A percentile compares a stretch with the other conserved stretches of the same genome.
Conservation (phyloP, 1,140 invertebrate species). For the Myzus persicae region DNA sequence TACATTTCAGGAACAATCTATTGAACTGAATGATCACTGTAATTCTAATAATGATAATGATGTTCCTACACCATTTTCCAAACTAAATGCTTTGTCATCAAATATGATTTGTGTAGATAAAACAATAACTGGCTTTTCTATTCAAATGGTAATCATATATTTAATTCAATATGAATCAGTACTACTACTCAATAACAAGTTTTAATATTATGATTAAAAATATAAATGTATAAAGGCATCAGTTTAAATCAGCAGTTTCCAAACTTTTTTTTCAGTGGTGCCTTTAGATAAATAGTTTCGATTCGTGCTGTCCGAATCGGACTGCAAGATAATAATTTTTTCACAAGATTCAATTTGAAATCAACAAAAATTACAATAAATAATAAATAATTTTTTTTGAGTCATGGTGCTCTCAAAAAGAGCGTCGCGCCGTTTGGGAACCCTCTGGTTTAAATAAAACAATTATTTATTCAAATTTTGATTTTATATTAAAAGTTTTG, state of each 20-base stretch:
- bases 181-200: not conserved
- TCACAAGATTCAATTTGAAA: too few relatives aligned
- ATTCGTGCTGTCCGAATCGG: too few relatives aligned
- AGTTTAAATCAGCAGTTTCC: too few relatives aligned
- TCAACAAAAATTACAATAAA: too few relatives aligned
- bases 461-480: not conserved
- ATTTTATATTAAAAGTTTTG: not conserved
- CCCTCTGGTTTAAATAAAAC: too few relatives aligned
- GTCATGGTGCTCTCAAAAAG: too few relatives aligned
- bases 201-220: not conserved
- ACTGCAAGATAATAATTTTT: too few relatives aligned
- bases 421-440: too few relatives aligned
- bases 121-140: constrained; percentile 40
- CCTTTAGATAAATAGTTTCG: too few relatives aligned
- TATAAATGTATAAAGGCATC: not conserved
- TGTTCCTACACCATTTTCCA: not conserved
- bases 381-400: too few relatives aligned
- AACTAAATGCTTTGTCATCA: constrained; percentile 11
- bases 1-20: not conserved
- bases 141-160: constrained; percentile 46
- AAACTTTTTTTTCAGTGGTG: too few relatives aligned
- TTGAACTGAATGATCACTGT: not conserved
- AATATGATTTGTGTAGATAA: constrained; percentile 27
- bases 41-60: not conserved
- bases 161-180: not conserved